These are phyloP conservation scores for Aurelia sp. DNA, from an alignment of 30 jellyfish, hydroid and myxozoan species.

Conservation along the genomic window DNA sequence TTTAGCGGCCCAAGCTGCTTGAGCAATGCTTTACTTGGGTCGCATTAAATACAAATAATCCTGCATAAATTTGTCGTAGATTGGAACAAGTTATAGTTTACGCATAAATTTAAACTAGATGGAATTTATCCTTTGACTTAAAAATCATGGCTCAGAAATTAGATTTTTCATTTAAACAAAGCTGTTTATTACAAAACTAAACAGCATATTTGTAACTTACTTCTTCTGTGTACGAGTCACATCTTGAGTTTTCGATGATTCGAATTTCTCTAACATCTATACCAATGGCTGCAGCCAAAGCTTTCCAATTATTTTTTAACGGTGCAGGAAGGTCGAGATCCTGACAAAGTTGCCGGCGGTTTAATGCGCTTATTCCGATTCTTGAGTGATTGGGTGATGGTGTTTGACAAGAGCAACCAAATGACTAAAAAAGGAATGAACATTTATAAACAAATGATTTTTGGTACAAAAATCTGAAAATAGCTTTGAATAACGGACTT, in stretches of 20 bases:
- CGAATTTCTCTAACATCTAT: slow-evolving; percentile 48
- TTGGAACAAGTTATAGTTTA: too few relatives aligned
- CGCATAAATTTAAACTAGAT: too few relatives aligned
- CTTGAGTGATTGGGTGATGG: slow-evolving; percentile 35
- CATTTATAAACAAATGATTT: neutral
- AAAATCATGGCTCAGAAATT: too few relatives aligned
- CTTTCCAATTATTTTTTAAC: slow-evolving; percentile 53
- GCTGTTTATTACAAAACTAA: too few relatives aligned
- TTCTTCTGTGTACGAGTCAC: slow-evolving; percentile 48
- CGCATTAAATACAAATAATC: too few relatives aligned
- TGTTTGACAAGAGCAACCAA: neutral
- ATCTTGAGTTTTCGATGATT: slow-evolving; percentile 32
- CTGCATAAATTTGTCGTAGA: too few relatives aligned
- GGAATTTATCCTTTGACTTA: too few relatives aligned
- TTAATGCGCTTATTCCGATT: slow-evolving; percentile 5
- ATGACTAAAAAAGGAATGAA: neutral
- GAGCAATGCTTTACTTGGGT: too few relatives aligned
- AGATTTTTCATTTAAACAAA: too few relatives aligned
- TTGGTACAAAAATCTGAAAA: too few relatives aligned
- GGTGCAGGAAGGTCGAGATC: slow-evolving; percentile 38
- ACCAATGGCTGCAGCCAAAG: slow-evolving; percentile 43
- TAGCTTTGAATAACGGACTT: too few relatives aligned
- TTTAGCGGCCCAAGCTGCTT: too few relatives aligned
- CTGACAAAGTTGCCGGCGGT: slow-evolving; percentile 29
- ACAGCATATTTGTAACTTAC: neutral